Evolutionary conservation across 2,797 vertebrate genomes (phyloP), one percentile per base, ranked within the genome.

Genomic region (Hoplostethus atlanticus): DNA sequence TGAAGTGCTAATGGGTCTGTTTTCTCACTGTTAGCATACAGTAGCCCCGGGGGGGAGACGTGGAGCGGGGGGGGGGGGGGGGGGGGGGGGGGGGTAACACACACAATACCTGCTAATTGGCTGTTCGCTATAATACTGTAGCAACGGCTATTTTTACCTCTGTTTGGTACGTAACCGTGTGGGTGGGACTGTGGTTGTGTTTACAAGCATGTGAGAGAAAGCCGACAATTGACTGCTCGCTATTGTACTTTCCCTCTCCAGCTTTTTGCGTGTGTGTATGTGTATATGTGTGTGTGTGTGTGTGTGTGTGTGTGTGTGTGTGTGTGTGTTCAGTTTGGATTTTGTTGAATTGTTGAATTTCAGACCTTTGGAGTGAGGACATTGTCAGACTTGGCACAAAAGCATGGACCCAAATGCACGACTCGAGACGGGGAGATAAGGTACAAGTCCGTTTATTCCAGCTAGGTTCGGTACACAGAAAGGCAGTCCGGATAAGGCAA

Each of bases 91-190:
- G 69, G 83, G 79, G 76, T 55, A 71, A 68, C 30, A 16, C 79
- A 87, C 80, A 82, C 76, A 71, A 75, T 61, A 46, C 21, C 63
- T 57, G 63, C 68, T 87, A 83, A 91, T 88, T 81, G 81, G 78
- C 84, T 65, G 13, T 3, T 68, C 10, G 85, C 73, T 58, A 40
- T 71, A 55, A 79, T 54, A 61, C 58, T 48, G 54, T 66, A 78
- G 71, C 61, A 44, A 30, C 36, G 52, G 67, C 64, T 87, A 73
- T 86, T 87, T 87, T 87, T 77, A 77, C 51, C 53, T 38, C 64
- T 74, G 67, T 71, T 76, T 64, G 52, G 58, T 59, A 40, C 36
- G 25, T 50, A 64, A 38, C 58, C 42, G 68, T 56, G 83, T 72
- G 76, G 72, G 76, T 44, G 73, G 69, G 46, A 66, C 7, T 62